Evolutionary conservation across 1,140 invertebrate species (phyloP).

Genomic region (Ctenoplectra terminalis): DNA sequence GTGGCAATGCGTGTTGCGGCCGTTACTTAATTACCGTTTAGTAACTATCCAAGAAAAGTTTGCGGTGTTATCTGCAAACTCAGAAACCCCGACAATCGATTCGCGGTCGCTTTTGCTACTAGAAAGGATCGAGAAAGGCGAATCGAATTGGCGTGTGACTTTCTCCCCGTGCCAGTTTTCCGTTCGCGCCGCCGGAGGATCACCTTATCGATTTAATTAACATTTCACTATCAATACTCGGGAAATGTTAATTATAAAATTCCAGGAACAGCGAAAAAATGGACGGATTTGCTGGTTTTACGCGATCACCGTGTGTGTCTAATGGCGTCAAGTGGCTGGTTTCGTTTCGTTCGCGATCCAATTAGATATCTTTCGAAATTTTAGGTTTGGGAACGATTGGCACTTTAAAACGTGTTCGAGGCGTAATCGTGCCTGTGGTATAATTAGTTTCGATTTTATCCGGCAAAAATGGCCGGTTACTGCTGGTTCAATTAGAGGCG

Average conservation of each 20-base stretch:
- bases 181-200: not conserved
- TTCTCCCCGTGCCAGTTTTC: slow-evolving; percentile 12
- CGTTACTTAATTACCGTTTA: slow-evolving; percentile 31
- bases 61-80: not conserved
- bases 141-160: not conserved
- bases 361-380: not conserved
- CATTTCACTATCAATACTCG: not conserved
- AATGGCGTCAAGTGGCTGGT: not conserved
- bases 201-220: slow-evolving; percentile 37
- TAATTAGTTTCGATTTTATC: not conserved
- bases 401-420: not conserved
- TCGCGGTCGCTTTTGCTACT: not conserved
- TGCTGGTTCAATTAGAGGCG: not conserved
- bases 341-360: slow-evolving; percentile 6
- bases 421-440: not conserved
- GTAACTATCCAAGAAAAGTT: not conserved
- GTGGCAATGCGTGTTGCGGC: not conserved
- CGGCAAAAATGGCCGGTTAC: not conserved
- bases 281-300: not conserved
- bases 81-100: slow-evolving; percentile 1
- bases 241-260: slow-evolving; percentile 29
- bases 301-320: not conserved
- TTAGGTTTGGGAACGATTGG: not conserved
- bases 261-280: not conserved
- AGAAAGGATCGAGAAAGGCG: not conserved